Conservation (phyloP, 2,888 invertebrate genomes). For the Xestia ashworthii region DNA sequence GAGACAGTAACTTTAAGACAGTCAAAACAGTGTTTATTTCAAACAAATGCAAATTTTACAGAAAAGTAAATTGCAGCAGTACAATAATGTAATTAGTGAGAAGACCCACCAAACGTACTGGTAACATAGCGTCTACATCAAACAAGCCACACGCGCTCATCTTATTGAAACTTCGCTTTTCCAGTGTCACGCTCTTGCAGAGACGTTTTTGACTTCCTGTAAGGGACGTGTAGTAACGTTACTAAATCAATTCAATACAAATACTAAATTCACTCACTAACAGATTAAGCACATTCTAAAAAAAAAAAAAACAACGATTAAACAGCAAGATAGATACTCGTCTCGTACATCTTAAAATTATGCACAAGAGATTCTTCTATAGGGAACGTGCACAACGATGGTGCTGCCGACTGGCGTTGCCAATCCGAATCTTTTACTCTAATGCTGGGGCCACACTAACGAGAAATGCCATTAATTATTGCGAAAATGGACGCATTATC, state of each 20-base stretch:
- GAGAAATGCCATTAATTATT: too few relatives aligned
- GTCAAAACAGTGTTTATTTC: background rate
- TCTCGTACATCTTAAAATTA: too few relatives aligned
- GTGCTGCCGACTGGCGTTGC: too few relatives aligned
- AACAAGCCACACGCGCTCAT: constrained; percentile 13
- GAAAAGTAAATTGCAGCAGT: background rate
- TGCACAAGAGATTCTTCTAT: too few relatives aligned
- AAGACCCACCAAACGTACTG: background rate
- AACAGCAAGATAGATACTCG: too few relatives aligned
- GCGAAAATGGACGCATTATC: too few relatives aligned
- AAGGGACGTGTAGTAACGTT: background rate
- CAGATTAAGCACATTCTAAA: too few relatives aligned
- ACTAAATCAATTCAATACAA: too few relatives aligned
- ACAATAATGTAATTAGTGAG: background rate
- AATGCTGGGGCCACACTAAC: too few relatives aligned
- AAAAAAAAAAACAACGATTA: too few relatives aligned
- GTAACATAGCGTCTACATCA: constrained; percentile 5
- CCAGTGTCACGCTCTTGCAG: constrained; percentile 1
- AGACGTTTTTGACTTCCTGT: constrained; percentile 20
- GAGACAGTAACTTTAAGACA: background rate
- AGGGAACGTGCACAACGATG: too few relatives aligned
- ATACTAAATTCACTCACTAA: background rate
- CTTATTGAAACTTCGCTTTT: constrained; percentile 12
- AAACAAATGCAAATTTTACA: background rate
- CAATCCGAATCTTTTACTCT: too few relatives aligned